Base-by-base conservation (phyloP, 1,140 invertebrate species). In the Ceratina japonica region DNA sequence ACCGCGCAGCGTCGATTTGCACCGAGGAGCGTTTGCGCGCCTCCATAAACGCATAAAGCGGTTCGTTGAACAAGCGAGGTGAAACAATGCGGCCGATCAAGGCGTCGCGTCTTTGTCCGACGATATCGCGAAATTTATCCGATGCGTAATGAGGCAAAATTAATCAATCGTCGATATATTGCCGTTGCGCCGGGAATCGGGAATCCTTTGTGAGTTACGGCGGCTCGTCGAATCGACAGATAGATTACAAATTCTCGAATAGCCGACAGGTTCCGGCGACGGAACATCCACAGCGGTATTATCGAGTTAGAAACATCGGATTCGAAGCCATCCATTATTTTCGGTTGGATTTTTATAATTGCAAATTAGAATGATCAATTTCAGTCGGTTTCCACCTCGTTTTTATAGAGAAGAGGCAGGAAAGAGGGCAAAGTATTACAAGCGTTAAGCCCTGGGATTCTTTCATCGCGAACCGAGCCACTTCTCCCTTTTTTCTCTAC, bases 201-300 rank as follows among this genome's bases (percentile, higher is more conserved):
- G 37, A 24, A 63, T 77, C 68, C 75, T 71, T 72, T 77, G 68
- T 77, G 75, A 77, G 37, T 77, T 77, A 77, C 59, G 16, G 27
- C 2, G 22, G 37, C 37, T 20, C 20, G 22, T 7, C 62, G 75
- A 77, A 77, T 77, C 56, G 58, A 71, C 20, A 49, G 66, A 77
- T 71, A 54, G 68, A 77, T 77, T 71, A 71, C 75, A 77, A 77
- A 77, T 77, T 72, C 75, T 44, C 75, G 68, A 77, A 71, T 71
- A 22, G 20, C 16, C 68, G 75, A 71, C 37, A 71, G 75, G 56
- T 70, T 61, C 75, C 66, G 66, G 20, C 31, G 68, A n/a, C n/a
- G 58, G 2, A 56, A 58, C 10, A 27, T 10, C 37, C 15, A 15
- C n/a, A 44, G 18, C 31, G 27, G 58, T 63, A 8, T 16, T 10